phyloP scores from a whole-genome alignment of 1,140 invertebrate genomes.

The Anoplophora glabripennis region DNA sequence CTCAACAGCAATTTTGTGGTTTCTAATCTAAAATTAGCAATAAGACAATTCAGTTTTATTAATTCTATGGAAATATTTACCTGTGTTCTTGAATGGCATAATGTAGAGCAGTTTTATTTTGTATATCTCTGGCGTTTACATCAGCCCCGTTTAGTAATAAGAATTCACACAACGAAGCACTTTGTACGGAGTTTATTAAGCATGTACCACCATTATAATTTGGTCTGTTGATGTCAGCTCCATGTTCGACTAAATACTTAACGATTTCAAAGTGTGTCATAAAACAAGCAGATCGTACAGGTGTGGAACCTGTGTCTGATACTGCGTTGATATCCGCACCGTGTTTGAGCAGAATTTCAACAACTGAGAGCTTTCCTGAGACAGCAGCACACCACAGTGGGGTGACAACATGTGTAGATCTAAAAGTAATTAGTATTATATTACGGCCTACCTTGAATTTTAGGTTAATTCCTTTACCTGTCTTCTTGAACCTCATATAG shows the following conservation, averaged over 20 bases:
- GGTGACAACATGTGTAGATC: conserved; percentile 77
- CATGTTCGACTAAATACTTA: conserved; percentile 74
- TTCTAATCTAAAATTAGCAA: conserved; percentile 58
- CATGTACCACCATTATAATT: conserved; percentile 93
- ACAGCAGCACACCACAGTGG: conserved; percentile 93
- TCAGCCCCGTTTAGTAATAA: conserved; percentile 73
- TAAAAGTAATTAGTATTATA: conserved; percentile 18
- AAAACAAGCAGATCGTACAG: conserved; percentile 86
- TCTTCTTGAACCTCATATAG: conserved; percentile 71
- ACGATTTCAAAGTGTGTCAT: conserved; percentile 88
- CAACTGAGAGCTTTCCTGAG: conserved; percentile 75
- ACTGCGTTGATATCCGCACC: conserved; percentile 81
- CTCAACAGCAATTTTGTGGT: conserved; percentile 79
- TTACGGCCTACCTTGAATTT: background rate
- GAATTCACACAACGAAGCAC: conserved; percentile 75
- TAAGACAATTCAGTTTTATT: conserved; percentile 77
- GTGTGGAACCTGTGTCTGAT: conserved; percentile 86
- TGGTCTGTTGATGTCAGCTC: conserved; percentile 80
- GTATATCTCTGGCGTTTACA: conserved; percentile 85
- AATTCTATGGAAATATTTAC: conserved; percentile 53
- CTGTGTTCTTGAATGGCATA: conserved; percentile 89
- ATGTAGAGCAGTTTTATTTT: conserved; percentile 89
- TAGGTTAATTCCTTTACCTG: conserved; percentile 33
- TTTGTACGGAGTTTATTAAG: conserved; percentile 91
- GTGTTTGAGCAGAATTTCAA: conserved; percentile 73